Evolutionary conservation across 2,888 invertebrate species (phyloP), one percentile per base, ranked within the genome.

Genomic region (Notodonta dromedarius): DNA sequence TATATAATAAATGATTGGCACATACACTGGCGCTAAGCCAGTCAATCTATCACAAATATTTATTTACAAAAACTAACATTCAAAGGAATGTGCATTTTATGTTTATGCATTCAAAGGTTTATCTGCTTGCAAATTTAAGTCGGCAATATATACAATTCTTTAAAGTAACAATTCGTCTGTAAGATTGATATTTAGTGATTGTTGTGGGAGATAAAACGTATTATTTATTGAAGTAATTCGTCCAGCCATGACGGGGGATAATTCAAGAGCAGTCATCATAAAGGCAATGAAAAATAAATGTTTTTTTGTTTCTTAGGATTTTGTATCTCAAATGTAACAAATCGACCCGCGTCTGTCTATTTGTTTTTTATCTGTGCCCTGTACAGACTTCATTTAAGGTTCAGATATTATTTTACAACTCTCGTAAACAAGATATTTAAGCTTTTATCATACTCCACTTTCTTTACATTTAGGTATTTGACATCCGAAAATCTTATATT

Each of bases 1-100:
- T 35, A 35, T 35, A 7, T 35, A 35, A 3, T 35, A 35, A 35
- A 35, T 35, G 35, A 35, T 35, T 35, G 35, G 35, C 35, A 35
- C 59, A 63, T 57, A 39, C 46, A 62, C 67, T 80, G 77, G 79
- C 67, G 61, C 14, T 60, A 42, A 61, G 73, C 70, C 69, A 77
- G 63, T 57, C 62, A 71, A 66, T 62, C 63, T 60, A 71, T 67
- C 63, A 66, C 57, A 67, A 61, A 39, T 24, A 59, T 16, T 24
- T 44, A 44, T 24, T 16, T 14, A 44, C 50, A 35, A 9, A 3
- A 7, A 7, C 9, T 16, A 2, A 7, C 7, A 0, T 8, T 12
- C 11, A 69, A 12, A n/a, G 51, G 56, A 74, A 35, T 57, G 24
- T 40, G 9, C 44, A 53, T 64, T 62, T 63, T 75, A 62, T 63